Evolutionary conservation across 2,888 invertebrate genomes (phyloP), one percentile per base, ranked within the genome.

Genomic region (Drosophila gaucha): DNA sequence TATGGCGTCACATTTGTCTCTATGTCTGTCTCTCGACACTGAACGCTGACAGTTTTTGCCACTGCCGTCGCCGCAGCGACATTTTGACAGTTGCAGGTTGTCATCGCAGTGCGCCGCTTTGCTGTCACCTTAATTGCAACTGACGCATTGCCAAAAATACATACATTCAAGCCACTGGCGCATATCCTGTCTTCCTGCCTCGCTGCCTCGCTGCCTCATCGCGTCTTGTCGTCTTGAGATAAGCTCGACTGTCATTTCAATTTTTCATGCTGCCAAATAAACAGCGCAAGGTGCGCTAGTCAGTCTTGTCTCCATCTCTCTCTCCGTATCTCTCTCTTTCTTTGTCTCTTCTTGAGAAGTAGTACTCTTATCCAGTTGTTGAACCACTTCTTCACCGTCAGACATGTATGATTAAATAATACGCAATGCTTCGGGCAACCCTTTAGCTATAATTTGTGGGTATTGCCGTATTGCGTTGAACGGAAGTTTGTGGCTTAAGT

Each of bases 1-100:
- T 88, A 88, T 88, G 88, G 88, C 84, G 84, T 83, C 88, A 83
- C 86, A 86, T 84, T 83, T 83, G 80, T 86, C 83, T 86, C 72
- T 69, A 62, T 67, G 69, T 83, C 82, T 67, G 78, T 80, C 83
- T 66, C 79, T 33, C 62, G 58, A 68, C 77, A 74, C 74, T 63
- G 72, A 49, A 46, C 47, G 78, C 82, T 87, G 88, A 80, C 88
- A 82, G 85, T 72, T 82, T 85, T 78, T 78, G 82, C 88, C 82
- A 87, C 82, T 85, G 82, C 64, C 68, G 16, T 44, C 44, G 60
- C 54, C 28, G 52, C 57, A 55, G 24, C 49, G 70, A 63, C 76
- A 57, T 70, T 77, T 77, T 77, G 77, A 78, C 77, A 77, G 74
- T 78, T 77, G 78, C 74, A 68, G 68, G 74, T 62, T 77, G 78